Percentiles rank a stretch among this genome's conserved stretches.
Conservation (phyloP, 2,113 vertebrate species). For the Vombatus ursinus region DNA sequence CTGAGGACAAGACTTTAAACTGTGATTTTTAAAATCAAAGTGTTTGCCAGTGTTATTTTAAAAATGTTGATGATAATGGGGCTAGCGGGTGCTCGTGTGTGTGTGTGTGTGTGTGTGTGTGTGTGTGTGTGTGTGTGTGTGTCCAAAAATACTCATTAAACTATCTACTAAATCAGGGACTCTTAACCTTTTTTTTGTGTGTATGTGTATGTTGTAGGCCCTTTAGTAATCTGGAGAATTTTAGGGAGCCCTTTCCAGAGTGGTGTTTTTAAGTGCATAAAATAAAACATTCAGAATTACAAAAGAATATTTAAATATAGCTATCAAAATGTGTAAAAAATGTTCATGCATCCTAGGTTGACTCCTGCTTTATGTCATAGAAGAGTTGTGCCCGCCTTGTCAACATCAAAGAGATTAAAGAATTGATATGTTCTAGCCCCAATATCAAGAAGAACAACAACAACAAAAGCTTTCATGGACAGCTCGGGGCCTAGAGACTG, state of each 20-base stretch:
- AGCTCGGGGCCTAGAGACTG: background rate
- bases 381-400: background rate
- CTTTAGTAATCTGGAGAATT: background rate
- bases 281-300: background rate
- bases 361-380: background rate
- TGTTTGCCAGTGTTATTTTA: background rate
- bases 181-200: background rate
- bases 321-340: background rate
- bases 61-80: background rate
- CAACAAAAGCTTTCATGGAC: background rate
- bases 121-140: too few relatives aligned
- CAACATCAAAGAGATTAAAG: slow-evolving; percentile 30
- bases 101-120: background rate
- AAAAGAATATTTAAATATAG: background rate
- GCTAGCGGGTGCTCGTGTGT: background rate
- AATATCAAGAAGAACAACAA: background rate
- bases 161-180: background rate
- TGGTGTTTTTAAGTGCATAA: background rate
- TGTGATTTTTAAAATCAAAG: background rate
- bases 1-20: background rate
- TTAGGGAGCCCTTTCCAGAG: background rate
- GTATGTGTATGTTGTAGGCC: background rate
- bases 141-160: background rate
- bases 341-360: background rate
- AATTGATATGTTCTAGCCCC: background rate